A percentile compares a stretch with the other conserved stretches of the same genome.
These are phyloP conservation scores for Neodiprion fabricii DNA, from an alignment of 1,140 invertebrate genomes.

Conservation along the genomic window DNA sequence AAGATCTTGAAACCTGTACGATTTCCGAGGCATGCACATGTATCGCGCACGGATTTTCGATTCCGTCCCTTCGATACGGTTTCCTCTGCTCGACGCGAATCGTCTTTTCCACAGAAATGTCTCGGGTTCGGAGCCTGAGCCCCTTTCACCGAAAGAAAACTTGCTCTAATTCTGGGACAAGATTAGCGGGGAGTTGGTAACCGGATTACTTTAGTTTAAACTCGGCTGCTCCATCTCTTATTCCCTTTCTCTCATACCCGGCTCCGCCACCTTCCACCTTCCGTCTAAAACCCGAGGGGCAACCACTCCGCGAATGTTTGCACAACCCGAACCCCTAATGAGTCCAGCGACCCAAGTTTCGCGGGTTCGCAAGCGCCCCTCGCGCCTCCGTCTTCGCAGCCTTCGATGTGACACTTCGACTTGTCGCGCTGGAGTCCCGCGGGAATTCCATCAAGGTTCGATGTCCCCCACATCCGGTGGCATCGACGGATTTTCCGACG, in stretches of 20 bases:
- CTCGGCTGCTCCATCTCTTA: not conserved
- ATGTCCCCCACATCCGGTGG: too few species aligned
- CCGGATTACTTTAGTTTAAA: constrained; percentile 39
- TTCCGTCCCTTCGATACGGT: too few species aligned
- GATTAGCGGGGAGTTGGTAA: constrained; percentile 39
- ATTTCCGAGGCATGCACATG: too few species aligned
- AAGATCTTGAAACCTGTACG: too few species aligned
- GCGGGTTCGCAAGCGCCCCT: not conserved
- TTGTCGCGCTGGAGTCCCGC: too few species aligned
- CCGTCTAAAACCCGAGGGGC: not conserved
- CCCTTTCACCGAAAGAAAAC: constrained; percentile 23
- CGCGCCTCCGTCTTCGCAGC: not conserved
- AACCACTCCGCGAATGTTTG: constrained; percentile 13
- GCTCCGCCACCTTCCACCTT: not conserved
- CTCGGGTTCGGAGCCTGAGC: too few species aligned
- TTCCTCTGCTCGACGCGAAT: too few species aligned
- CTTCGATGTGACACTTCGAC: too few species aligned
- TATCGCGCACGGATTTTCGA: too few species aligned
- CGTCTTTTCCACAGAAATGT: too few species aligned
- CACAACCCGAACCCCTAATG: constrained; percentile 14
- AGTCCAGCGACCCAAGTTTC: constrained; percentile 6
- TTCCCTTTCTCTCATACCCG: not conserved
- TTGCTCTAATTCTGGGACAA: constrained; percentile 37
- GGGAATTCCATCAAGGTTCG: too few species aligned
- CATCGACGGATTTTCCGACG: too few species aligned